Base-by-base conservation (phyloP, 1,140 invertebrate genomes). In the Theocolax elegans region DNA sequence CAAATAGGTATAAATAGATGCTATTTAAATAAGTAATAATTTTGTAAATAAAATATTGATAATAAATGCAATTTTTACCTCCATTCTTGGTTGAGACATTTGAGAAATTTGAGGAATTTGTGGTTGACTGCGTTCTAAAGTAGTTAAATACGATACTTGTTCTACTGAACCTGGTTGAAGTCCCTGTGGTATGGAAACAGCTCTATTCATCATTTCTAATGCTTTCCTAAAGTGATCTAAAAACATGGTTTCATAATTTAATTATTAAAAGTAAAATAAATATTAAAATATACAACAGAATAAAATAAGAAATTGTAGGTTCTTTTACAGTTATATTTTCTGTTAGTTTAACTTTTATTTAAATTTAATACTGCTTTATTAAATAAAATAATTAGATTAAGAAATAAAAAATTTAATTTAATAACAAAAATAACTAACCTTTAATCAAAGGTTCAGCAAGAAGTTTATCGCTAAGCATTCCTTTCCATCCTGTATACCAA, bases 401-500 rank as follows among this genome's bases (percentile, higher is more conserved):
- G 27, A 4, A 23, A 31, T 13, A 48, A 56, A 27, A 38, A 35
- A 35, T 35, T 35, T 35, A 35, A 35, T 35, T 35, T 35, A 10
- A 35, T 35, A 35, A 35, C 10, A 35, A 6, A 60, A 31, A 46
- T 8, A 19, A n/a, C 19, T 8, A 65, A 91, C 90, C 92, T 88
- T 92, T 92, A 12, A 96, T 87, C 31, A 83, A 79, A 0, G 92
- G 91, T 78, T 95, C 90, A 0, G 84, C 81, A 4, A 93, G 72
- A 13, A 95, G 79, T 38, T 89, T 84, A 19, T 91, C 90, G 35
- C 91, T 90, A 29, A 97, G 84, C 86, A 94, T 89, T 7, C 89
- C 83, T 81, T 96, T 95, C 95, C 95, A 97, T 15, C 93, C 94
- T 29, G 90, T 88, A 80, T 95, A 97, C 95, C 95, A 97, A 42